phyloP scores from a whole-genome alignment of 2,797 vertebrate species.

The Dallia pectoralis region DNA sequence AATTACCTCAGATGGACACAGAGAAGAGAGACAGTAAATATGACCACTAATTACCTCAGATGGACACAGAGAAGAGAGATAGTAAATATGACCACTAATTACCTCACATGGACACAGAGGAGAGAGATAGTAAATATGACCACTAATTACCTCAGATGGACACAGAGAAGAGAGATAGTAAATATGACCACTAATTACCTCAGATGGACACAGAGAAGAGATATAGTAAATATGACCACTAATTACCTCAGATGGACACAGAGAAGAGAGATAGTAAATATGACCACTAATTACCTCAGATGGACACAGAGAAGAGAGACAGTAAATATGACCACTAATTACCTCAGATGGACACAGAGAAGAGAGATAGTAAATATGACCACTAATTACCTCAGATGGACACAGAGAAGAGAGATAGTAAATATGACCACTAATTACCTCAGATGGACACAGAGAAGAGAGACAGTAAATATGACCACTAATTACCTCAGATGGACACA shows the following conservation, averaged over 20 bases:
- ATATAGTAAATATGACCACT: too few relatives aligned
- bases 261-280: too few relatives aligned
- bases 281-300: neutral
- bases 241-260: neutral
- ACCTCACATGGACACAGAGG: neutral
- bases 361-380: too few relatives aligned
- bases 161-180: too few relatives aligned
- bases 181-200: neutral
- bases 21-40: too few relatives aligned
- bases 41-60: neutral
- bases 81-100: too few relatives aligned
- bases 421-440: neutral
- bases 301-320: too few relatives aligned
- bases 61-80: too few relatives aligned
- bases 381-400: neutral
- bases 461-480: too few relatives aligned
- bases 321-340: too few relatives aligned
- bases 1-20: neutral
- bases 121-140: too few relatives aligned
- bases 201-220: neutral
- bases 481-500: neutral
- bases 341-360: neutral
- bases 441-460: neutral
- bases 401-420: too few relatives aligned
- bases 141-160: neutral